Conservation (phyloP, 2,888 invertebrate genomes). For the Drosophila subquinaria region DNA sequence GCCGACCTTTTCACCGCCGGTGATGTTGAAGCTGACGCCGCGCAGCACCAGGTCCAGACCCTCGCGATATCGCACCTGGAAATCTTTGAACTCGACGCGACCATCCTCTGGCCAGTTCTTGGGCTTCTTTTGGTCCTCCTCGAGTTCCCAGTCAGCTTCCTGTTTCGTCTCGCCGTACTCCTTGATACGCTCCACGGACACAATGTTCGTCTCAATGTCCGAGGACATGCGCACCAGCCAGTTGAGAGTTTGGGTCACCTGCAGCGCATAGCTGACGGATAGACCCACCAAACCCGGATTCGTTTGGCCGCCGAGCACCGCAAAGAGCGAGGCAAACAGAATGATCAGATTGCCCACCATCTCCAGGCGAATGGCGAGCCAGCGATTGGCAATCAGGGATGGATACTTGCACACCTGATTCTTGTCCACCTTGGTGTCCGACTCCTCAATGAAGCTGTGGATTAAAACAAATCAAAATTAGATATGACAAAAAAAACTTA, state of each 20-base stretch:
- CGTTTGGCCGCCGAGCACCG: constrained; percentile 91
- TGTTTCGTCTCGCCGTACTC: constrained; percentile 96
- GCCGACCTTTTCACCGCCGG: constrained; percentile 95
- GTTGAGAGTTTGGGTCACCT: constrained; percentile 97
- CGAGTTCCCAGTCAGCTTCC: constrained; percentile 92
- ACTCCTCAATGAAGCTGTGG: constrained; percentile 93
- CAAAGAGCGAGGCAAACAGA: constrained; percentile 96
- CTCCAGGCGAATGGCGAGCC: constrained; percentile 97
- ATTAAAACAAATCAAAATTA: background rate
- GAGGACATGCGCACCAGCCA: constrained; percentile 98
- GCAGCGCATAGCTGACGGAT: constrained; percentile 94
- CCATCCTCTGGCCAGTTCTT: constrained; percentile 94
- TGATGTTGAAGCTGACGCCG: constrained; percentile 91
- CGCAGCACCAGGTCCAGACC: constrained; percentile 94
- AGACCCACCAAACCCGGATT: constrained; percentile 94
- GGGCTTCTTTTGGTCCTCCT: constrained; percentile 87
- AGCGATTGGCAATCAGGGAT: constrained; percentile 96
- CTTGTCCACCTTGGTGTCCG: constrained; percentile 95
- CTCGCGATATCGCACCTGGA: constrained; percentile 94
- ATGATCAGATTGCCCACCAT: constrained; percentile 98
- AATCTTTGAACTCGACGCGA: constrained; percentile 91
- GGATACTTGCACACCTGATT: constrained; percentile 98
- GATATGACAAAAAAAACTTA: too few species aligned
- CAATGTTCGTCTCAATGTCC: constrained; percentile 98
- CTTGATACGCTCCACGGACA: constrained; percentile 98